These are phyloP conservation scores for Bettongia penicillata DNA, from an alignment of 2,113 vertebrate species.

Conservation along the genomic window DNA sequence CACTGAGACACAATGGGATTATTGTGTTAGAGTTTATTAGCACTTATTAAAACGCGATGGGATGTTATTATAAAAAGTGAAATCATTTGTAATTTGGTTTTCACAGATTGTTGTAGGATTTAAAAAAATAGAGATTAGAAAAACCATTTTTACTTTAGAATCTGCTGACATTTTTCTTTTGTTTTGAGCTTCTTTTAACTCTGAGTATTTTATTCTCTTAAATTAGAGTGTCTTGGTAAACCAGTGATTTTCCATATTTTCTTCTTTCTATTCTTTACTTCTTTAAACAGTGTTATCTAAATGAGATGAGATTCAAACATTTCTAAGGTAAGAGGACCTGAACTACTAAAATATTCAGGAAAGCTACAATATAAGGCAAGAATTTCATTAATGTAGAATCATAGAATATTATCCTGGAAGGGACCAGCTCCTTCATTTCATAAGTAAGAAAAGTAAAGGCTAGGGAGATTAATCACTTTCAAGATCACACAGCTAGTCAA, in stretches of 20 bases:
- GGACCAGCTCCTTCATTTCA: not conserved
- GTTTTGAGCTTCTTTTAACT: not conserved
- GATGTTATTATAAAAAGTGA: constrained; percentile 38
- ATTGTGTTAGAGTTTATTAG: constrained; percentile 46
- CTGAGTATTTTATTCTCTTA: not conserved
- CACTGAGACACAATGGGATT: not conserved
- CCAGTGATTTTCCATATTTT: not conserved
- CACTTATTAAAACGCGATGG: constrained; percentile 31
- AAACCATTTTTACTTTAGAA: constrained; percentile 32
- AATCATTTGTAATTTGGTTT: constrained; percentile 57
- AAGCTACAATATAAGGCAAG: not conserved
- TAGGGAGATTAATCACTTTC: not conserved
- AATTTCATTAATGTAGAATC: not conserved
- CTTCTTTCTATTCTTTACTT: not conserved
- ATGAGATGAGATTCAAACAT: not conserved
- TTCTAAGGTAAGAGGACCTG: not conserved
- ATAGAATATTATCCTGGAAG: not conserved
- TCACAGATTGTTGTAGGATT: not conserved
- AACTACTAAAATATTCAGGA: not conserved
- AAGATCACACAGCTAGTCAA: not conserved
- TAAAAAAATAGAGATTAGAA: constrained; percentile 25
- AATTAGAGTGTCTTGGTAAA: not conserved
- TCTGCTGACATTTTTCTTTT: constrained; percentile 25
- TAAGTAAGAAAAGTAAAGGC: not conserved
- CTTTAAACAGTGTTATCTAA: not conserved